Base-by-base conservation (phyloP, 2,888 invertebrate genomes). In the Dynastes hyllus region DNA sequence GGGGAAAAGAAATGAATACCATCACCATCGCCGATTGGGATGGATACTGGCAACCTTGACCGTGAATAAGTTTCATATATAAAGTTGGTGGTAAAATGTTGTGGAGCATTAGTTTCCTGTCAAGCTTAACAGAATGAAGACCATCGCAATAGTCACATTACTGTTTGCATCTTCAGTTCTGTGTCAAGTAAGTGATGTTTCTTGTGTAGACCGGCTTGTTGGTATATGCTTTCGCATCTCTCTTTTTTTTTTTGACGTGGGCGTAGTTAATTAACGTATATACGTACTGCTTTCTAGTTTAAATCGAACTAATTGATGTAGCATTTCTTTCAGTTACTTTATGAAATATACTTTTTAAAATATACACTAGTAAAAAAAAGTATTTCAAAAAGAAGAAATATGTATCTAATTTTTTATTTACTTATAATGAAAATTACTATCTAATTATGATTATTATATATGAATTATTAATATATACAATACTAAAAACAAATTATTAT, bases 81-180 rank as follows among this genome's bases (percentile, higher is more conserved):
- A 79, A 79, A 79, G 79, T 71, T 73, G 79, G 77, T 70, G 77
- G 77, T 77, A 55, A 61, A 66, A 55, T 76, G 58, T 79, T 65
- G 51, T 58, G 55, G 51, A 27, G 70, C 77, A 75, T 71, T 77
- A 79, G 67, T 67, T 79, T 73, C 71, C 61, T 73, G 55, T 75
- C 55, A 77, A 65, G 58, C 37, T 58, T 55, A 73, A 73, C 79
- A 79, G 66, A 65, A 79, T 79, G 79, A 79, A 79, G 79, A 77
- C 77, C 22, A 32, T 79, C 22, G 79, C 77, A 65, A 27, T 79
- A 40, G 73, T 77, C 45, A 66, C 75, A 55, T 73, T 79, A 29
- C 66, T 79, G 16, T 53, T 79, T 50, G 55, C 76, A 63, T 77
- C 50, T 22, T 77, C 53, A 29, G 77, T 79, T 71, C 70, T 71